phyloP scores from a whole-genome alignment of 2,113 vertebrate genomes.

The Mormyrus iriodes region DNA sequence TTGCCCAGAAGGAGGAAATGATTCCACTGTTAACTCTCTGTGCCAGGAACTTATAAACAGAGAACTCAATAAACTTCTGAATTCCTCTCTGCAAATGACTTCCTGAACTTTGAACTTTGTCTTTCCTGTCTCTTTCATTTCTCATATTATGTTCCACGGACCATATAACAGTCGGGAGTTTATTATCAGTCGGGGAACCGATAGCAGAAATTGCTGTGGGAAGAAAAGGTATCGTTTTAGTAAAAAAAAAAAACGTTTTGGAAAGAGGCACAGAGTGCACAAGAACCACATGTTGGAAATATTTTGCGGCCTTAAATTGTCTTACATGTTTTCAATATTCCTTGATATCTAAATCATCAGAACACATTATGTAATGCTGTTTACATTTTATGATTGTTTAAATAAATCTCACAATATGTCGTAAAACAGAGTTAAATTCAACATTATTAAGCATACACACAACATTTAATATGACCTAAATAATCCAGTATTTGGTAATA shows the following conservation, averaged over 20 bases:
- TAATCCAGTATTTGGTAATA: background rate
- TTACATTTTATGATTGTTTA: background rate
- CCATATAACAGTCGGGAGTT: background rate
- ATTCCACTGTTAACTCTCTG: background rate
- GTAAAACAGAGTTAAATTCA: background rate
- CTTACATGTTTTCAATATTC: background rate
- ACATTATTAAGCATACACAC: background rate
- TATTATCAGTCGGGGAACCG: background rate
- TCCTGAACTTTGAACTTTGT: conserved; percentile 8
- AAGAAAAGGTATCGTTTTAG: background rate
- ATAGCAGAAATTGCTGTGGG: background rate
- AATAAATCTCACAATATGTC: background rate
- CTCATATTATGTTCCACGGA: background rate
- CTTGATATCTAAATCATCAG: background rate
- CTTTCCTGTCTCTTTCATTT: background rate
- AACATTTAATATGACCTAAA: background rate
- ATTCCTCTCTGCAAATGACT: background rate
- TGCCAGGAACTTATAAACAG: background rate
- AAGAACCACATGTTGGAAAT: background rate
- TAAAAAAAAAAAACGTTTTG: background rate
- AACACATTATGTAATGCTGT: background rate
- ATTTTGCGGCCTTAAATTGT: background rate
- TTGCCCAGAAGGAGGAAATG: background rate
- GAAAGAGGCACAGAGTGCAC: background rate
- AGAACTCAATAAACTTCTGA: background rate